Conservation (phyloP, 1,140 invertebrate genomes). For the Diprion similis region DNA sequence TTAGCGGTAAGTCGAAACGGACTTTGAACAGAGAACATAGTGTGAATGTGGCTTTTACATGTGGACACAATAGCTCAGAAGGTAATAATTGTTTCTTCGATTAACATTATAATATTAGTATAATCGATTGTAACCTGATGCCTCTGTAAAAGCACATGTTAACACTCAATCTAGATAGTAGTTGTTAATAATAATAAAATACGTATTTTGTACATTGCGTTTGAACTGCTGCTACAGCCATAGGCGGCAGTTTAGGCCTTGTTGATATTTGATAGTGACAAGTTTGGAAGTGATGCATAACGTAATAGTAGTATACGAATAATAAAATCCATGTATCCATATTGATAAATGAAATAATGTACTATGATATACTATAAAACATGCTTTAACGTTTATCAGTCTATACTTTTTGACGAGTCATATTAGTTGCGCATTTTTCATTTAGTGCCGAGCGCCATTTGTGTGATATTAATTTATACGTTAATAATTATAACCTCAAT, state of each 20-base stretch:
- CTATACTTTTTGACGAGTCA: constrained; percentile 43
- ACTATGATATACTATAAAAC: background rate
- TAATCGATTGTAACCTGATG: too few relatives aligned
- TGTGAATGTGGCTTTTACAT: too few relatives aligned
- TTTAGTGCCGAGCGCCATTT: background rate
- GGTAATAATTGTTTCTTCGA: too few relatives aligned
- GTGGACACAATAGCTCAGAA: too few relatives aligned
- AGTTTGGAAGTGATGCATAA: constrained; percentile 6
- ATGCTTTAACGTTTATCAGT: background rate
- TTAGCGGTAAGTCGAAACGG: too few relatives aligned
- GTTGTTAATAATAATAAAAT: constrained; percentile 19
- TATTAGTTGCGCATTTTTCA: constrained; percentile 43
- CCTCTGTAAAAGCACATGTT: too few relatives aligned
- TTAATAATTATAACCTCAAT: background rate
- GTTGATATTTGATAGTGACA: constrained; percentile 33
- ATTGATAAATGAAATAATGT: background rate
- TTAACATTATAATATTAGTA: too few relatives aligned
- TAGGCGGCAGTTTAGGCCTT: constrained; percentile 51
- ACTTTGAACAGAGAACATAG: too few relatives aligned
- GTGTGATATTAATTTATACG: constrained; percentile 18
- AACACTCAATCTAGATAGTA: background rate
- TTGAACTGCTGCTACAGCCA: constrained; percentile 51
- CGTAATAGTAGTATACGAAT: background rate
- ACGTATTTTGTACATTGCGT: constrained; percentile 55
- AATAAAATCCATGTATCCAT: background rate